phyloP scores from a whole-genome alignment of 2,113 vertebrate species.

The Lipophrys pholis region DNA sequence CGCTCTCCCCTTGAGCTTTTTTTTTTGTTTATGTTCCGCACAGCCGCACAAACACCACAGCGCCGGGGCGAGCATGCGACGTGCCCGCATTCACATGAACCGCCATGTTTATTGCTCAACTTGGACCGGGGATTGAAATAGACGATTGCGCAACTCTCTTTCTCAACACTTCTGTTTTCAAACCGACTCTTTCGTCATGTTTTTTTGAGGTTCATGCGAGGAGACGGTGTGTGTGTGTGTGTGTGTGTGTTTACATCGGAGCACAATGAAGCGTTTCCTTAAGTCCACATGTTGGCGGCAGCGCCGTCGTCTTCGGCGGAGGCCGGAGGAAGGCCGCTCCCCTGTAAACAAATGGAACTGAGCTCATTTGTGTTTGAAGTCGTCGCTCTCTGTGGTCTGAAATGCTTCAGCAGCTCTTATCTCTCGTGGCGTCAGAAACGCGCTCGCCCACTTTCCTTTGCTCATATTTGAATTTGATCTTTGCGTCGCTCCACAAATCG shows the following conservation, averaged over 20 bases:
- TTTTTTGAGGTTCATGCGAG: constrained; percentile 10
- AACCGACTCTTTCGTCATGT: background rate
- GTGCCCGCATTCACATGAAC: constrained; percentile 39
- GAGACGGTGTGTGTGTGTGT: background rate
- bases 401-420: too few species aligned
- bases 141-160: constrained; percentile 44
- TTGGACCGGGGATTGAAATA: constrained; percentile 27
- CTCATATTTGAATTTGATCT: background rate
- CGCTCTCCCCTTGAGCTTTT: constrained; percentile 34
- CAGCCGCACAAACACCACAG: constrained; percentile 37
- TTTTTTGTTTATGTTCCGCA: constrained; percentile 55
- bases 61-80: too few species aligned
- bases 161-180: constrained; percentile 38
- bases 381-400: too few species aligned
- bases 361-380: constrained; percentile 25
- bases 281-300: constrained; percentile 35
- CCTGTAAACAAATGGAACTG: constrained; percentile 51
- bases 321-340: constrained; percentile 50
- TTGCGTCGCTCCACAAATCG: too few species aligned
- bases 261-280: constrained; percentile 49
- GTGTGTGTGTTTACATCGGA: constrained; percentile 37
- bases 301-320: background rate
- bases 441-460: background rate
- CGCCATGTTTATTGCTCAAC: background rate
- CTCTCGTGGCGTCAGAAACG: background rate